phyloP scores from a whole-genome alignment of 2,888 invertebrate genomes.

The Sicus ferrugineus region DNA sequence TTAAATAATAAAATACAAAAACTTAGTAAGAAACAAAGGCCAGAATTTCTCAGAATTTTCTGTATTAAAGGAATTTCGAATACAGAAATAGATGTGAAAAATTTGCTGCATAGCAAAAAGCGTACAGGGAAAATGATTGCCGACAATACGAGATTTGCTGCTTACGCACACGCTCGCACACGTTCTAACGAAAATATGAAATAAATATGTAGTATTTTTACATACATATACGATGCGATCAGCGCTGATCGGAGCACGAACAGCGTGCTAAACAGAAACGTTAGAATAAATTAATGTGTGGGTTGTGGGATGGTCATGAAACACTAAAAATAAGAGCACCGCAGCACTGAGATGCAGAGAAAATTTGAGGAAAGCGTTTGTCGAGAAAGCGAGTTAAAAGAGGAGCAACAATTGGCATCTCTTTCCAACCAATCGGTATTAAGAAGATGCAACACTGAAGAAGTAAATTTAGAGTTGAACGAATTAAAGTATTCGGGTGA shows the following conservation, averaged over 20 bases:
- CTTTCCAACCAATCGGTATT: background rate
- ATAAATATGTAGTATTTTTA: background rate
- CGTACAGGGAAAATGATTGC: background rate
- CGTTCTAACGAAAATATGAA: background rate
- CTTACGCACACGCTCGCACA: background rate
- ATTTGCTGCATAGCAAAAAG: background rate
- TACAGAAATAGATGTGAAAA: too few relatives aligned
- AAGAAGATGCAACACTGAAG: background rate
- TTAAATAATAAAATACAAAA: background rate
- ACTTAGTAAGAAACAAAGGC: background rate
- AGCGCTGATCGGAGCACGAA: background rate
- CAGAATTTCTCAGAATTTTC: background rate
- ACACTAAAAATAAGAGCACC: constrained; percentile 1
- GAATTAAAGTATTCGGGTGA: background rate
- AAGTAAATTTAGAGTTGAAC: background rate
- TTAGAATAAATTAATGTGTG: background rate
- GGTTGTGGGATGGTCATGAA: constrained; percentile 20
- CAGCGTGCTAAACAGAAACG: background rate
- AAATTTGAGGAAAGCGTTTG: background rate
- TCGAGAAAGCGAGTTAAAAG: background rate
- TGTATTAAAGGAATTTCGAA: background rate
- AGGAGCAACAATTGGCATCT: background rate
- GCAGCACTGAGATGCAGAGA: background rate
- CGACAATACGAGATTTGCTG: constrained; percentile 11
- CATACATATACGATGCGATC: background rate